Evolutionary conservation across 2,888 invertebrate species (phyloP), one percentile per base, ranked within the genome.

Genomic region (Silvanus unidentatus): DNA sequence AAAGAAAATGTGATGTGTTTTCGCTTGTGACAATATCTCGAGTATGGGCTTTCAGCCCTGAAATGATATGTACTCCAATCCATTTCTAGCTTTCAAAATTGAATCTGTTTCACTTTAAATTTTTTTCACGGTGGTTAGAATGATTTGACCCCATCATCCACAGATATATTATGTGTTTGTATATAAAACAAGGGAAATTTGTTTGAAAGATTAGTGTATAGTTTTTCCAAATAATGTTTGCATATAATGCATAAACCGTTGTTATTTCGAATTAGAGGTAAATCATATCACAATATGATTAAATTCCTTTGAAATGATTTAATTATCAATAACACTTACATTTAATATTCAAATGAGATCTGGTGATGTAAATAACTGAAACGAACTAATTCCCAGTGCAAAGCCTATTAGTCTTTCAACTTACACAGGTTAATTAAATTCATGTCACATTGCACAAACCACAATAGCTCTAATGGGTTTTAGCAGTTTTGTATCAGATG

Each of bases 341-440:
- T 22, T 22, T 8, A 22, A 32, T 32, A 32, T 32, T 32, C n/a
- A 32, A 32, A 32, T 32, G 12, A 32, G 32, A 32, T 32, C 22
- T 22, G 8, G 4, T 32, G 32, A 32, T 8, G 32, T 32, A 32
- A 32, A 32, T 32, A 32, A 32, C n/a, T 12, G 10, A 32, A 32
- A 22, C 11, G 32, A 32, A 32, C n/a, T 32, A 32, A 32, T 32
- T 32, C 32, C 10, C 32, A 32, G 32, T 32, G 32, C 32, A 32
- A 32, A 32, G 29, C 12, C 40, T 27, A 40, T 29, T 39, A 43
- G 38, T 43, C 32, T 39, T 37, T 43, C 38, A 40, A 41, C 45
- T 45, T 45, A 35, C 45, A 41, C 45, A 41, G 41, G 45, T 45
- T 45, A 45, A 45, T 45, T 41, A 37, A 45, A 45, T 45, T 45